Base-by-base conservation (phyloP, 2,888 invertebrate genomes). In the Oeneis ivallda region DNA sequence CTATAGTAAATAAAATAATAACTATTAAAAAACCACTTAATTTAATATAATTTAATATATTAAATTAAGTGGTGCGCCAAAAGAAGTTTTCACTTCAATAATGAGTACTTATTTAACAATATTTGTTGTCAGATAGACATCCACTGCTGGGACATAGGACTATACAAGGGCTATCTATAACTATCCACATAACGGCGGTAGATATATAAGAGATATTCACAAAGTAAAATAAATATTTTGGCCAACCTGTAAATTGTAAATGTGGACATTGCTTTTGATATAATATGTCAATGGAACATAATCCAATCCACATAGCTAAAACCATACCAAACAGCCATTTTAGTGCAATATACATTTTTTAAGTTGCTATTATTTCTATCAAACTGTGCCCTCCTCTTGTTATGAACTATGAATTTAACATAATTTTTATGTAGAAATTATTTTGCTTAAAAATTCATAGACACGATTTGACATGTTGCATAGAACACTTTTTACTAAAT, bases 281-380 rank as follows among this genome's bases (percentile, higher is more conserved):
- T 11, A 78, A 75, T 11, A 78, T 37, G 67, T 89, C 84, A 54
- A 82, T 62, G 56, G 72, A 67, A 69, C 89, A 89, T 74, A 86
- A 79, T 10, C 77, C 74, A 62, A 85, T 34, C 91, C 91, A 91
- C 89, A 89, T 86, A 34, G 72, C 68, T 7, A 85, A 64, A 39
- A 80, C 73, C 70, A 91, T 73, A 45, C 82, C 77, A 47, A 84
- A 49, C 13, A 92, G 80, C 89, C 89, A 92, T 79, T 81, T 89
- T 62, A 87, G 81, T 56, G 91, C 91, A 75, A 92, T 87, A 76
- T 90, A 91, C 91, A 92, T 89, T 72, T 68, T 70, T 62, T 64
- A 65, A 53, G 37, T 17, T 39, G 43, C 53, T 43, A 47, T n/a
- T 60, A 37, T 58, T 52, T 54, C 8, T 39, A 5, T 34, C 19